Percentiles rank a stretch among this genome's conserved stretches.
Conservation (phyloP, 2,113 vertebrate genomes). For the Tragelaphus strepsiceros region DNA sequence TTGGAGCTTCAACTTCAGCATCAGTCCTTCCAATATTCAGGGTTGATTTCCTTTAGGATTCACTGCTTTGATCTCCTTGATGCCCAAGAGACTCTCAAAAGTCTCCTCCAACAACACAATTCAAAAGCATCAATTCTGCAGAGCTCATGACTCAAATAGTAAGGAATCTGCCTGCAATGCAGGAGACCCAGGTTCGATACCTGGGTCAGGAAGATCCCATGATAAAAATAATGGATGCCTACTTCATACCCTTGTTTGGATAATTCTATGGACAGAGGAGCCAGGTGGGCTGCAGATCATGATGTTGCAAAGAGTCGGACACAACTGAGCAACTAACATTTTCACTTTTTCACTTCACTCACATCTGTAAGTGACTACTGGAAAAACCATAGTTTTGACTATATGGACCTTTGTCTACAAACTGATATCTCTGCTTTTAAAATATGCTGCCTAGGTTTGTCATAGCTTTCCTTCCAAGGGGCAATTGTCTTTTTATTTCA, state of each 20-base stretch:
- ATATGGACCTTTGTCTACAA: not conserved
- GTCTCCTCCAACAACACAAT: not conserved
- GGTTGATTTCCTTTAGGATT: not conserved
- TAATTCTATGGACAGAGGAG: not conserved
- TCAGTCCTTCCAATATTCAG: not conserved
- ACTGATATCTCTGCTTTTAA: not conserved
- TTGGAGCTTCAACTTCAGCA: not conserved
- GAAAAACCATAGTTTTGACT: not conserved
- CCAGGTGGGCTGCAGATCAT: not conserved
- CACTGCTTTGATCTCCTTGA: not conserved
- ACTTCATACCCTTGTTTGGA: not conserved
- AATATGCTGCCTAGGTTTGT: not conserved
- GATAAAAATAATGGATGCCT: not conserved
- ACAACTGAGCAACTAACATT: not conserved
- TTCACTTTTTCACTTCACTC: not conserved
- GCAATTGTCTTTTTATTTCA: not conserved
- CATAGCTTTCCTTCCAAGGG: not conserved
- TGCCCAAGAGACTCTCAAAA: not conserved
- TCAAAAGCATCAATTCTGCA: not conserved
- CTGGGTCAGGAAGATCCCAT: accelerated
- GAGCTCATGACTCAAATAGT: not conserved
- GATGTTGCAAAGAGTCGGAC: not conserved
- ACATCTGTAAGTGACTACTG: not conserved
- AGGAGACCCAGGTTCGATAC: accelerated
- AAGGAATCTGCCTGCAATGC: not conserved